Evolutionary conservation across 2,797 vertebrate genomes (phyloP), one percentile per base, ranked within the genome.

Genomic region (Halcyon chelicuti): DNA sequence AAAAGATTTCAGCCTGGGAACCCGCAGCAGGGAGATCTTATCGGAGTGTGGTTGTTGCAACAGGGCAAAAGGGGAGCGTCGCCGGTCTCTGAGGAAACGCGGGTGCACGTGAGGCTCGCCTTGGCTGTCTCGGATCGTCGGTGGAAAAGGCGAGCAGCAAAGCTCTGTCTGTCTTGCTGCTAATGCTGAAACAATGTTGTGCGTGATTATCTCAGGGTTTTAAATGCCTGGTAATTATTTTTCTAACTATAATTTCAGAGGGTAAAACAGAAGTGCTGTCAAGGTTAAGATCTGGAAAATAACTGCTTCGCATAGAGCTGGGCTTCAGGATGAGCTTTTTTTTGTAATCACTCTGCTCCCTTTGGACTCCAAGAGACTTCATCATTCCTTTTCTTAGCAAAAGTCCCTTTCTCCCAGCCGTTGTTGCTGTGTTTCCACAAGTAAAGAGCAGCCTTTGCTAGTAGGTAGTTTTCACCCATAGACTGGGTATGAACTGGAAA

Each of bases 81-180:
- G 3, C 57, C 20, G 61, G 47, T 20, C 57, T 40, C 35, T 6
- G 49, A 42, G 78, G n/a, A 51, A 14, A 25, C 12, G 5, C 2
- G 10, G 49, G 5, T 26, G 31, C 3, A 0, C 1, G 0, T 5
- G 31, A 28, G 62, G 18, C 68, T 73, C 18, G 47, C 7, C 21
- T 57, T 28, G 42, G 11, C 49, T n/a, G n/a, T 21, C 25, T 31
- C 42, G 4, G 17, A 1, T 26, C 9, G 1, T 6, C 0, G 0
- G 15, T 13, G 46, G 40, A 4, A 55, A 62, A 46, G 80, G 54
- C 57, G 23, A 13, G 9, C 1, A 7, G 62, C 0, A 0, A n/a
- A 65, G 25, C 37, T 12, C 7, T 20, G n/a, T 0, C 51, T 20
- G 1, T 39, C 62, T 23, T 44, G 16, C 20, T 44, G 57, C 44